Conservation (phyloP, 2,113 vertebrate species). For the Callospermophilus lateralis region DNA sequence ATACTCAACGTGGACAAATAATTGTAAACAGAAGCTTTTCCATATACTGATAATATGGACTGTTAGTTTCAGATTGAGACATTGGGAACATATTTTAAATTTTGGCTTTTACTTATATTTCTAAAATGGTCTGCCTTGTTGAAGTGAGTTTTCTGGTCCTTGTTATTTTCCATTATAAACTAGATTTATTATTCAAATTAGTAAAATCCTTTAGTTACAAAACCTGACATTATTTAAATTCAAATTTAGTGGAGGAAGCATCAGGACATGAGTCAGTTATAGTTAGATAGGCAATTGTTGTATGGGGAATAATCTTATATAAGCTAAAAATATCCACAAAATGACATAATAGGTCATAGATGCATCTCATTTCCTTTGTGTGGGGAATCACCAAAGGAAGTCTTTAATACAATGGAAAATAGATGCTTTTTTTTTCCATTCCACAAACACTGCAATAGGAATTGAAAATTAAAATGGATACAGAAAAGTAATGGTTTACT, state of each 20-base stretch:
- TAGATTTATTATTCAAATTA: constrained; percentile 20
- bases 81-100: neutral
- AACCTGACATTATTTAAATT: constrained; percentile 6
- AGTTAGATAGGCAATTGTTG: constrained; percentile 1
- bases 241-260: neutral
- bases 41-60: neutral
- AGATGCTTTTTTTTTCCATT: neutral
- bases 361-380: constrained; percentile 66
- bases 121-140: neutral
- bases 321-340: constrained; percentile 59
- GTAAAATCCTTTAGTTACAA: constrained; percentile 13
- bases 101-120: constrained; percentile 49
- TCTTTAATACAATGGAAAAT: constrained; percentile 60
- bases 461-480: neutral
- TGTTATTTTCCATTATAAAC: constrained; percentile 30
- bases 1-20: constrained; percentile 11
- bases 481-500: neutral
- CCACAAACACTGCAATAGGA: neutral
- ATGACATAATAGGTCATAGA: constrained; percentile 60
- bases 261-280: neutral
- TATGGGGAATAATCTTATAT: neutral
- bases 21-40: neutral
- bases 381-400: constrained; percentile 56
- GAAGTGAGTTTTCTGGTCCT: neutral
- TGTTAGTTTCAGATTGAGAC: neutral